These are phyloP conservation scores for Dermatemys mawii DNA, from an alignment of 2,113 vertebrate species.

Conservation along the genomic window DNA sequence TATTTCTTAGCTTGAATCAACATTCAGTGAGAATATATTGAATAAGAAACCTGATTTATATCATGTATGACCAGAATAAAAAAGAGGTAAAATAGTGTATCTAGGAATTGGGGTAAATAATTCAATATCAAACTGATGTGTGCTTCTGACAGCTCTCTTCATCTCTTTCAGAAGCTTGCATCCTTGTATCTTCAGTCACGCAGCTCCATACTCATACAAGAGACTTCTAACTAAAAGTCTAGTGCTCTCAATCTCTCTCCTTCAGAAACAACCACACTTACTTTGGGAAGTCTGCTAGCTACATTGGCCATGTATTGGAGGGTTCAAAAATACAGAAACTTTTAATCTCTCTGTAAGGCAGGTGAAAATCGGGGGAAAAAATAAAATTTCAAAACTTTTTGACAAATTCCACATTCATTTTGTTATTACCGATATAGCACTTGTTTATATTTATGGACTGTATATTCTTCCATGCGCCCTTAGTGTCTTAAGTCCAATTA, in stretches of 20 bases:
- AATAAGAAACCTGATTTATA: background rate
- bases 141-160: background rate
- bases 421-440: background rate
- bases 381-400: background rate
- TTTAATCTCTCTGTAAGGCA: background rate
- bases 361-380: background rate
- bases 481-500: background rate
- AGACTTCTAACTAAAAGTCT: background rate
- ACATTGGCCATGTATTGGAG: background rate
- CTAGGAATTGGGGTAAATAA: background rate
- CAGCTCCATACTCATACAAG: background rate
- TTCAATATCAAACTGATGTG: background rate
- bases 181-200: conserved; percentile 1
- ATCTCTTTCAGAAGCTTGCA: background rate
- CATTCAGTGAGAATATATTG: background rate
- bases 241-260: background rate
- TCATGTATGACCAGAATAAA: background rate
- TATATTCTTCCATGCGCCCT: background rate
- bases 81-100: background rate
- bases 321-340: conserved; percentile 24
- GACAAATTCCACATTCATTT: background rate
- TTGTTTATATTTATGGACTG: background rate
- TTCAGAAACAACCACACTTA: background rate
- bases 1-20: background rate
- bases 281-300: background rate